Evolutionary conservation across 2,888 invertebrate genomes (phyloP), one percentile per base, ranked within the genome.

Genomic region (Hipparchia sbordonii): DNA sequence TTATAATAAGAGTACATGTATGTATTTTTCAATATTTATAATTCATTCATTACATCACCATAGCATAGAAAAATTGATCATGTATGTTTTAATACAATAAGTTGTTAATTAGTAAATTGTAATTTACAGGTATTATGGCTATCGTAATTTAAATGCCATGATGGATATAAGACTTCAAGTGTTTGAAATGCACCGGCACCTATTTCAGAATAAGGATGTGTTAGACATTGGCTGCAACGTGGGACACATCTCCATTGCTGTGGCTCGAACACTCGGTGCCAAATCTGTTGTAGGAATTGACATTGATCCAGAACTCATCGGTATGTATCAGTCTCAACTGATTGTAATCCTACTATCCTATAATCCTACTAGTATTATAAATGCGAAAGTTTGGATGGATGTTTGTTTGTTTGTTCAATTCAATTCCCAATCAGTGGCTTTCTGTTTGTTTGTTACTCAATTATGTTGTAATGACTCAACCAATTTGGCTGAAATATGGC

Each of bases 171-270:
- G 99, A 70, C 92, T 99, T 78, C 96, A 96, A 82, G 96, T 97
- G 72, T 97, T 99, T 82, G 95, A 95, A 74, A 95, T 96, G 83
- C 96, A 97, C 81, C 93, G 95, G 61, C 97, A 98, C 81, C 95
- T 99, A 84, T 99, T 99, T 87, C 95, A 96, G 77, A 96, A 96
- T 77, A 98, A 98, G 89, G 97, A 98, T 89, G 97, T 99, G 62
- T 94, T 99, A 77, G 99, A 99, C 86, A 97, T 99, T 84, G 99
- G 99, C 13, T 99, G 99, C 90, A 99, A 99, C 91, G 97, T 98
- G 75, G 99, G 99, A 0, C 98, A 98, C 86, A 96, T 99, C 79
- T 98, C 99, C 9, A 95, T 99, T 59, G 96, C 97, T 0, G 95
- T 99, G 67, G 99, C 98, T 0, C 95, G 97, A 76, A 97, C 98